A percentile compares a stretch with the other conserved stretches of the same genome.
phyloP scores from a whole-genome alignment of 2,888 invertebrate genomes.

The Dastarcus helophoroides region DNA sequence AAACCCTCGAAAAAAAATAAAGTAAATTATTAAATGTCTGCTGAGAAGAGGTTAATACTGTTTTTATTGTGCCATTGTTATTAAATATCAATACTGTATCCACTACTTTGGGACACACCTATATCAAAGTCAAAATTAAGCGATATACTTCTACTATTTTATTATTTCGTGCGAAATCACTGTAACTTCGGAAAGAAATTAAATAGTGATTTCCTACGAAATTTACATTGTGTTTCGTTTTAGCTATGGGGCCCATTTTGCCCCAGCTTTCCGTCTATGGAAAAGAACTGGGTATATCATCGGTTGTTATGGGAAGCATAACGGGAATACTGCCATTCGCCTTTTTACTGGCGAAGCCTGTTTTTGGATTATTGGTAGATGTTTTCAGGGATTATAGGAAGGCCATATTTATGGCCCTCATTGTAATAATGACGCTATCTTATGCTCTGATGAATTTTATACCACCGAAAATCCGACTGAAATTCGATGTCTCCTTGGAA shows the following conservation, averaged over 20 bases:
- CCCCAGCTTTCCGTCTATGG: slow-evolving; percentile 71
- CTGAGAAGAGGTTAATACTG: too few relatives aligned
- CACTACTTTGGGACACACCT: too few relatives aligned
- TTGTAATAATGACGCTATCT: slow-evolving; percentile 52
- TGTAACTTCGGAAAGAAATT: not conserved
- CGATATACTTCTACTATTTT: not conserved
- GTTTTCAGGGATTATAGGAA: slow-evolving; percentile 59
- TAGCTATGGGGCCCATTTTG: slow-evolving; percentile 70
- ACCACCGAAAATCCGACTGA: slow-evolving; percentile 33
- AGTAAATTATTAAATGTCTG: too few relatives aligned
- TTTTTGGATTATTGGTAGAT: slow-evolving; percentile 65
- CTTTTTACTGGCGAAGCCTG: slow-evolving; percentile 65
- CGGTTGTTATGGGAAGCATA: slow-evolving; percentile 64
- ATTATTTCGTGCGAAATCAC: slow-evolving; percentile 2
- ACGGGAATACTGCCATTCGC: slow-evolving; percentile 64
- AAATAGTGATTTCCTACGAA: not conserved
- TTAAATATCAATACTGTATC: too few relatives aligned
- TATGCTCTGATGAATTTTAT: slow-evolving; percentile 62
- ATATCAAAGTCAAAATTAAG: too few relatives aligned
- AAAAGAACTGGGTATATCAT: slow-evolving; percentile 63
- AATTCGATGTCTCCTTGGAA: slow-evolving; percentile 11
- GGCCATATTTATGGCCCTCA: slow-evolving; percentile 55
- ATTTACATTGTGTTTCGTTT: slow-evolving; percentile 22
- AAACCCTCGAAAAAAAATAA: too few relatives aligned
- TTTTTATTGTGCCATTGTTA: too few relatives aligned